Evolutionary conservation across 2,113 vertebrate genomes (phyloP).

Genomic region (Rhodinocichla rosea): DNA sequence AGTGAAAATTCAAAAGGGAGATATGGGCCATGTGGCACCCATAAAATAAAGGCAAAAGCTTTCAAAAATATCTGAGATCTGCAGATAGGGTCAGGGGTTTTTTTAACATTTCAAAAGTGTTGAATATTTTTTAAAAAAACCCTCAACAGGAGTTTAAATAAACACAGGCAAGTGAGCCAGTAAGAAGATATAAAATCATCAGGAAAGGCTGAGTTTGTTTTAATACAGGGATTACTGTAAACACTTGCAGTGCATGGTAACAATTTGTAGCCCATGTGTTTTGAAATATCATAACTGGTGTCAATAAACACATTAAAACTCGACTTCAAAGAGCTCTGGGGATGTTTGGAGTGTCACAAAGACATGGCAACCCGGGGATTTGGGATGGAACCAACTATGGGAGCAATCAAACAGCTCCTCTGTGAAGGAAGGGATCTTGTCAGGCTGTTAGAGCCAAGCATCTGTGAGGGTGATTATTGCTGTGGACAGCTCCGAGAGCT

Average conservation of each 20-base stretch:
- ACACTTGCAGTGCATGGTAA: constrained; percentile 72
- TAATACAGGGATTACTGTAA: constrained; percentile 57
- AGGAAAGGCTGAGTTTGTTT: constrained; percentile 68
- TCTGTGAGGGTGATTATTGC: constrained; percentile 49
- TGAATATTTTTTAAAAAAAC: neutral
- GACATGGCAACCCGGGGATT: neutral
- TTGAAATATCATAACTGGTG: constrained; percentile 68
- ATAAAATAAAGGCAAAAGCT: neutral
- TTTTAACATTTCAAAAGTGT: neutral
- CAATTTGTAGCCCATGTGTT: constrained; percentile 66
- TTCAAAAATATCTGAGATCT: neutral
- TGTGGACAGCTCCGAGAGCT: neutral
- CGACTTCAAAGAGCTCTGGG: constrained; percentile 68
- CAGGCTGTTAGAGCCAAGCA: constrained; percentile 31
- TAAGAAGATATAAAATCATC: constrained; percentile 59
- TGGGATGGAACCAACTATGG: neutral
- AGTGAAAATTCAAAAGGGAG: neutral
- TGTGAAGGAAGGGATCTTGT: constrained; percentile 19
- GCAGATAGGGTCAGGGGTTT: neutral
- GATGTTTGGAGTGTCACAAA: constrained; percentile 60
- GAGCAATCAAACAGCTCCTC: constrained; percentile 42
- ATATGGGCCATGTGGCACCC: neutral
- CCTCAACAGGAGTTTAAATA: constrained; percentile 49
- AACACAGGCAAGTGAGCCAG: constrained; percentile 33
- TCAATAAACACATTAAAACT: constrained; percentile 75